Conservation (phyloP, 2,797 vertebrate genomes). For the Scarus forsteni region DNA sequence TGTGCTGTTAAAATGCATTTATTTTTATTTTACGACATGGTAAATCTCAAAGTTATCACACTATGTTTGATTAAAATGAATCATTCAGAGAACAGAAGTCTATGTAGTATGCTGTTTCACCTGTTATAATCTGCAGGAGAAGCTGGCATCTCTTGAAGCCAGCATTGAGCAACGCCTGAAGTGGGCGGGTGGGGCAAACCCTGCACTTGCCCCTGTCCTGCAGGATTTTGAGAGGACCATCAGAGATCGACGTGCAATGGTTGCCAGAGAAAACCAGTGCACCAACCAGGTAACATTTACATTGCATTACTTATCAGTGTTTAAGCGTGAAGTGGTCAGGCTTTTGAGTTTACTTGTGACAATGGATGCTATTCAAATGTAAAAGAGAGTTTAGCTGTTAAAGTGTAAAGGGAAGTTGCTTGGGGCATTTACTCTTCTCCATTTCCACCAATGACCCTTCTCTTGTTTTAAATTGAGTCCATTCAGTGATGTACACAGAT, state of each 20-base stretch:
- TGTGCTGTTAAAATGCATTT: no score
- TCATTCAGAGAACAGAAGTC: not conserved
- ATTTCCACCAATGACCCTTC: no score
- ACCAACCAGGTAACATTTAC: conserved; percentile 85
- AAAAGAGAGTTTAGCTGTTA: no score
- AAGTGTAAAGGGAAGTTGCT: no score
- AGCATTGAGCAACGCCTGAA: conserved; percentile 98
- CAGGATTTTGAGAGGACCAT: conserved; percentile 99
- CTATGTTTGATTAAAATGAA: not conserved
- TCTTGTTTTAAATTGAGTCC: no score
- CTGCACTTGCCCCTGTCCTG: conserved; percentile 93
- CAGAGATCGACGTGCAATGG: conserved; percentile 92
- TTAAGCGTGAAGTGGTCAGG: fast-evolving
- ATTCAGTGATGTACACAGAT: no score
- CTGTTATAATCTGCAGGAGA: conserved; percentile 86
- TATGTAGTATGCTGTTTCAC: not conserved
- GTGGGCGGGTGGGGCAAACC: conserved; percentile 98
- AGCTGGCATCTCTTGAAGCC: conserved; percentile 92
- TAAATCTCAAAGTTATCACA: no score
- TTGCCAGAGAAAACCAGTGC: conserved; percentile 94
- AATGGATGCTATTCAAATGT: not conserved
- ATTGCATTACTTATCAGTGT: fast-evolving
- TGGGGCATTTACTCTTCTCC: no score
- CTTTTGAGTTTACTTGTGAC: not conserved
- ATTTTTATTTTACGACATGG: not conserved